Conservation (phyloP, 2,888 invertebrate genomes). For the Pocota personata region DNA sequence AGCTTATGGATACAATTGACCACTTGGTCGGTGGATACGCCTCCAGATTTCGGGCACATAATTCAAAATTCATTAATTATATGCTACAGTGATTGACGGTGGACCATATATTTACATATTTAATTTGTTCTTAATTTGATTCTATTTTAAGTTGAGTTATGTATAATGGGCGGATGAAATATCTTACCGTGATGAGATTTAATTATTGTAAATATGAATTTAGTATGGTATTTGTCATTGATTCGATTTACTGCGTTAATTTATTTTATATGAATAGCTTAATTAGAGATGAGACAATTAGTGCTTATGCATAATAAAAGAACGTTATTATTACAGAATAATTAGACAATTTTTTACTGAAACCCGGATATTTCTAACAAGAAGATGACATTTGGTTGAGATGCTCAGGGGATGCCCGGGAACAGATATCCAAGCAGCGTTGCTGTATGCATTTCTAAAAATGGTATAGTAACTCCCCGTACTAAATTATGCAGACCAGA, state of each 20-base stretch:
- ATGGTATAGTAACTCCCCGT: too few relatives aligned
- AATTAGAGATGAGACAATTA: not conserved
- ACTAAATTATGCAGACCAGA: too few relatives aligned
- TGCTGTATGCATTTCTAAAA: too few relatives aligned
- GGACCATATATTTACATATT: slow-evolving; percentile 64
- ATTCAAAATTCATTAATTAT: slow-evolving; percentile 63
- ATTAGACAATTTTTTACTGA: too few relatives aligned
- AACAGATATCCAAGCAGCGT: too few relatives aligned
- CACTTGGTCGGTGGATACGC: slow-evolving; percentile 53
- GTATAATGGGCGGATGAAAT: slow-evolving; percentile 38
- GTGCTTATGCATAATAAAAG: not conserved
- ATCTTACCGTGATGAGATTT: slow-evolving; percentile 26
- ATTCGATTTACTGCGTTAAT: not conserved
- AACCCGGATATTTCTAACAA: too few relatives aligned
- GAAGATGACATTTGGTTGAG: too few relatives aligned
- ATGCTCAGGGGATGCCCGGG: too few relatives aligned
- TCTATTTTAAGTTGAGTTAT: slow-evolving; percentile 35
- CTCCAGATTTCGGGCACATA: slow-evolving; percentile 62
- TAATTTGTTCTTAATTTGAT: slow-evolving; percentile 64
- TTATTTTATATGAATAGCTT: not conserved
- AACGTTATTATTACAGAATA: not conserved
- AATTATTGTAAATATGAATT: slow-evolving; percentile 37
- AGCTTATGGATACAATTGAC: slow-evolving; percentile 43
- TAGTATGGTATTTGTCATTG: slow-evolving; percentile 24
- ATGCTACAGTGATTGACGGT: slow-evolving; percentile 64